These are phyloP conservation scores for Eupithecia subumbrata DNA, from an alignment of 2,888 invertebrate genomes.

Conservation along the genomic window DNA sequence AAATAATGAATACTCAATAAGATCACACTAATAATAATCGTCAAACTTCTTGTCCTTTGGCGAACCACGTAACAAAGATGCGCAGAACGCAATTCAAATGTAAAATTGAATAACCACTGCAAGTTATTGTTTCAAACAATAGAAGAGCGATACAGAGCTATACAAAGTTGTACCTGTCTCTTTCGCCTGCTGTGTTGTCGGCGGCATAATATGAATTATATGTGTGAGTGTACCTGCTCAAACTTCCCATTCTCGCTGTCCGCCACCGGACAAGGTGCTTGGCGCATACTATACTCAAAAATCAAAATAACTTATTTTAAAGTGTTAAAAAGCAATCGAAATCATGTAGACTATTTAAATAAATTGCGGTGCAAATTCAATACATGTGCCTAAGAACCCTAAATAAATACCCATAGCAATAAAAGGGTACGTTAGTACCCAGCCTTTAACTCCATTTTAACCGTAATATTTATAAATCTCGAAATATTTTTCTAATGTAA, in stretches of 20 bases:
- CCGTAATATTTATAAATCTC: conserved; percentile 39
- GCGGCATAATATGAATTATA: too few relatives aligned
- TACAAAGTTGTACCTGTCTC: too few relatives aligned
- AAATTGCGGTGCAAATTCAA: conserved; percentile 32
- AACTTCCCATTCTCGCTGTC: too few relatives aligned
- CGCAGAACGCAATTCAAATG: too few relatives aligned
- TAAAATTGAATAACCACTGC: too few relatives aligned
- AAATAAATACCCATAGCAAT: conserved; percentile 27
- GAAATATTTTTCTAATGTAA: conserved; percentile 44
- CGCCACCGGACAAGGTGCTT: too few relatives aligned
- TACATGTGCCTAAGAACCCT: conserved; percentile 36
- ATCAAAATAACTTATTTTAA: conserved; percentile 25
- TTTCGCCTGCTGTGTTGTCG: too few relatives aligned
- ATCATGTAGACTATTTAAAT: conserved; percentile 29
- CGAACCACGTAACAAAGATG: too few relatives aligned
- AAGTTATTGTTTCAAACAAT: too few relatives aligned
- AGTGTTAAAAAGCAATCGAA: conserved; percentile 37
- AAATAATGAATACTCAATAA: conserved; percentile 30
- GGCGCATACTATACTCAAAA: conserved; percentile 8
- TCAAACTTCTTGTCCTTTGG: too few relatives aligned
- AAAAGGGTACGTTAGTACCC: conserved; percentile 11
- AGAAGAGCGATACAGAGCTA: too few relatives aligned
- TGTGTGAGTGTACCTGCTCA: too few relatives aligned
- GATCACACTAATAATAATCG: conserved; percentile 15
- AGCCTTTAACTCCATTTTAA: conserved; percentile 34